Evolutionary conservation across 2,797 vertebrate species (phyloP).

Genomic region (Lophius americanus): DNA sequence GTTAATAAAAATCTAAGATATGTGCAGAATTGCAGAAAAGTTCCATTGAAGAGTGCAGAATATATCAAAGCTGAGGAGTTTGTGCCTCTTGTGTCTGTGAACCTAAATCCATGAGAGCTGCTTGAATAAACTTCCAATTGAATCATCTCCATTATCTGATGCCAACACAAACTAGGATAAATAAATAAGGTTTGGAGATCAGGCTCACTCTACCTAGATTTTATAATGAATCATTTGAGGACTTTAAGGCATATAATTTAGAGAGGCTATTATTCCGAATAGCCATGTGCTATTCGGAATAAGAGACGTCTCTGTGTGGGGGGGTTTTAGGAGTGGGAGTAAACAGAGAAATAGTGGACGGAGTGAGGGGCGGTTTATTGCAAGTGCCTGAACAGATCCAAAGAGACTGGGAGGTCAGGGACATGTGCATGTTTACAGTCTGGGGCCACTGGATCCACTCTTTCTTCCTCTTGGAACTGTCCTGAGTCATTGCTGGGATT

Average conservation of each 20-base stretch:
- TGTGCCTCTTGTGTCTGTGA: no score
- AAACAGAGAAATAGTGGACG: conserved; percentile 38
- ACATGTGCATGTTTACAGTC: conserved; percentile 21
- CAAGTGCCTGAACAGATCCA: conserved; percentile 27
- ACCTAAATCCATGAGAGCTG: background rate
- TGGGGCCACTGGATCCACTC: background rate
- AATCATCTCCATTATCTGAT: no score
- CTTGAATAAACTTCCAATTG: background rate
- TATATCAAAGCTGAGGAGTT: no score
- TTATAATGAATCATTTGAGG: conserved; percentile 5
- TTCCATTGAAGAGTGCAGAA: no score
- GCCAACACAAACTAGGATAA: no score
- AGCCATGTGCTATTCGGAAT: conserved; percentile 9
- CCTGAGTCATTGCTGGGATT: conserved; percentile 10
- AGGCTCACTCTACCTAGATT: background rate
- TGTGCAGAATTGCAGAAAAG: no score
- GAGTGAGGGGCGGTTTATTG: conserved; percentile 45
- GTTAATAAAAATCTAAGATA: no score
- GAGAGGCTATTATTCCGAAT: no score
- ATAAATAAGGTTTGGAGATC: background rate
- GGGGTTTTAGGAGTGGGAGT: conserved; percentile 47
- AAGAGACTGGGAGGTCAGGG: conserved; percentile 20
- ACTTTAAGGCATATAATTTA: no score
- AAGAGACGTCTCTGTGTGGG: conserved; percentile 46
- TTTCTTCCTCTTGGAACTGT: conserved; percentile 1